Percentiles rank a stretch among this genome's conserved stretches.
Evolutionary conservation across 2,888 invertebrate species (phyloP).

Genomic region (Meandrusa payeni): DNA sequence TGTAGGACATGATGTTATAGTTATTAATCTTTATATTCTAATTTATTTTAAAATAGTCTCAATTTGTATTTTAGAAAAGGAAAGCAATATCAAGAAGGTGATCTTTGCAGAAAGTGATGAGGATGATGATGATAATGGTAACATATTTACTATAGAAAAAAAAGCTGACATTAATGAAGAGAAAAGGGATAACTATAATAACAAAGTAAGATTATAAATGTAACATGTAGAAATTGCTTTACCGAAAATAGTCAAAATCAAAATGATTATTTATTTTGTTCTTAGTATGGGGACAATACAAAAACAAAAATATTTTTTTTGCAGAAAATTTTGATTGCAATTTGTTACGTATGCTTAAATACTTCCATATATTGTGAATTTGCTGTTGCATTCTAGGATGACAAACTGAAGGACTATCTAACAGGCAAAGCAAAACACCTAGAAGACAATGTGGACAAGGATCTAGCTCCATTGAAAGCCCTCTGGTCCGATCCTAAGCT

Average conservation of each 20-base stretch:
- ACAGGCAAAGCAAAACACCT: conserved; percentile 86
- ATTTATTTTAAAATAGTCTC: too few species aligned
- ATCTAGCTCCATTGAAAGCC: conserved; percentile 87
- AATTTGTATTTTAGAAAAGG: conserved; percentile 47
- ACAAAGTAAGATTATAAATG: conserved; percentile 23
- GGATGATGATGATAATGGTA: conserved; percentile 54
- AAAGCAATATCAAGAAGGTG: conserved; percentile 51
- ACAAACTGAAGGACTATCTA: conserved; percentile 85
- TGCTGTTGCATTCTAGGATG: conserved; percentile 44
- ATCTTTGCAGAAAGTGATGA: conserved; percentile 71
- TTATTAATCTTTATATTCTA: too few species aligned
- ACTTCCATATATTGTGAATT: conserved; percentile 2
- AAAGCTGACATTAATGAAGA: conserved; percentile 50
- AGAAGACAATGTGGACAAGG: conserved; percentile 80
- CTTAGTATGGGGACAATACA: too few species aligned
- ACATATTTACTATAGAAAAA: conserved; percentile 70
- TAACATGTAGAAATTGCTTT: too few species aligned
- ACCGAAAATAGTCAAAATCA: too few species aligned
- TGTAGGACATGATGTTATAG: too few species aligned
- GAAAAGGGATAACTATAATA: conserved; percentile 21
- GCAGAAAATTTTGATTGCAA: too few species aligned
- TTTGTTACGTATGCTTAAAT: neutral
- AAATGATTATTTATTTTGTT: too few species aligned
- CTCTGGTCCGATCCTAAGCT: conserved; percentile 93
- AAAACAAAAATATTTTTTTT: too few species aligned